Conservation (phyloP, 2,797 vertebrate species). For the Rhabdomys pumilio region DNA sequence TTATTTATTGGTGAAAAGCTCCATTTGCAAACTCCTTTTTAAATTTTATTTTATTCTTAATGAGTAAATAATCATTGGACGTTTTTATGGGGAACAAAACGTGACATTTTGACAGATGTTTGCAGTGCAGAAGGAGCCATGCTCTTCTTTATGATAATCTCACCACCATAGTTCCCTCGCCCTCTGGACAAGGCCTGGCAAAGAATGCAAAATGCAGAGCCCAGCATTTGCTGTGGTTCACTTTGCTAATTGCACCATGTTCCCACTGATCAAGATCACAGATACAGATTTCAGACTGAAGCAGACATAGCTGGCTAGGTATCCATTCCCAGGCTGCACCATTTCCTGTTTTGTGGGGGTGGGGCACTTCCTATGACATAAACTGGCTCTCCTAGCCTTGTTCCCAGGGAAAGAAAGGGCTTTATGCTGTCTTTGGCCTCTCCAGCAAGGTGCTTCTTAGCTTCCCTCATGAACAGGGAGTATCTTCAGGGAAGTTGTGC, state of each 20-base stretch:
- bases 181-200: background rate
- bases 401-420: background rate
- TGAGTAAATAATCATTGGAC: background rate
- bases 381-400: background rate
- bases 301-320: background rate
- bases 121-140: background rate
- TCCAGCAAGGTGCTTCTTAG: background rate
- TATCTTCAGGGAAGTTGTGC: background rate
- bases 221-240: background rate
- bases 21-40: background rate
- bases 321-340: background rate
- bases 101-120: background rate
- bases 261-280: background rate
- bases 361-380: background rate
- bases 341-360: background rate
- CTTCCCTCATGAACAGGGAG: background rate
- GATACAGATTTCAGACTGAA: background rate
- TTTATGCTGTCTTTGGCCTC: background rate
- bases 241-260: background rate
- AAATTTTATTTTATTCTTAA: background rate
- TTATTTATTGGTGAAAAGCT: background rate
- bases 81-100: conserved; percentile 5
- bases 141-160: background rate
- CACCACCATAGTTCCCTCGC: background rate
- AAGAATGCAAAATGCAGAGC: background rate